Evolutionary conservation across 2,888 invertebrate species (phyloP).

Genomic region (Chymomyza caudatula): DNA sequence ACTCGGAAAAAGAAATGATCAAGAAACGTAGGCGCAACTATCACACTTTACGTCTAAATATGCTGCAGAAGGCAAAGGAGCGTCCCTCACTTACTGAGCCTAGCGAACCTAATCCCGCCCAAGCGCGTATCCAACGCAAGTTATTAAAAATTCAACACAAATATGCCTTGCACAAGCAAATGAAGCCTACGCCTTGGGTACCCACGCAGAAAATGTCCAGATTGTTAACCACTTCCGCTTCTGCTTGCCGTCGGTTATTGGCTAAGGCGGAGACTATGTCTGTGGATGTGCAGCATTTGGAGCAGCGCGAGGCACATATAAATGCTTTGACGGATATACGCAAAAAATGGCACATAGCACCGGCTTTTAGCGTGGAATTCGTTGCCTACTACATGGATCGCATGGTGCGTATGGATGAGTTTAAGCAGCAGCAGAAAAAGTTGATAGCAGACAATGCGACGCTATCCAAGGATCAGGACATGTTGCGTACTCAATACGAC

Average conservation of each 20-base stretch:
- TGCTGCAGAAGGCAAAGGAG: slow-evolving; percentile 82
- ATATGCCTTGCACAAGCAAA: slow-evolving; percentile 86
- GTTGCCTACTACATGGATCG: slow-evolving; percentile 95
- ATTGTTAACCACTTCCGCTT: slow-evolving; percentile 92
- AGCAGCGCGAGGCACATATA: slow-evolving; percentile 89
- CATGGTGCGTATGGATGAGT: slow-evolving; percentile 87
- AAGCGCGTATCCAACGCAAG: slow-evolving; percentile 87
- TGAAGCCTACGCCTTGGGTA: slow-evolving; percentile 91
- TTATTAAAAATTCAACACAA: slow-evolving; percentile 91
- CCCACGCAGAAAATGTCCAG: slow-evolving; percentile 97
- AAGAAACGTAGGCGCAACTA: slow-evolving; percentile 90
- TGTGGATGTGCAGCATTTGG: slow-evolving; percentile 88
- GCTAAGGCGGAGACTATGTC: slow-evolving; percentile 95
- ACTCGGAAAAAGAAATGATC: slow-evolving; percentile 93
- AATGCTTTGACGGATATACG: slow-evolving; percentile 90
- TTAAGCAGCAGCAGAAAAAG: slow-evolving; percentile 87
- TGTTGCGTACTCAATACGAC: slow-evolving; percentile 87
- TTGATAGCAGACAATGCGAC: slow-evolving; percentile 86
- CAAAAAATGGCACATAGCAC: slow-evolving; percentile 96
- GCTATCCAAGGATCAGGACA: slow-evolving; percentile 87
- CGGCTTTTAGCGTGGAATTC: slow-evolving; percentile 96
- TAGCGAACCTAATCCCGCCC: slow-evolving; percentile 81
- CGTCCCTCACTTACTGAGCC: slow-evolving; percentile 62
- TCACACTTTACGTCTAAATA: slow-evolving; percentile 88
- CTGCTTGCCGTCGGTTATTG: slow-evolving; percentile 89